phyloP scores from a whole-genome alignment of 2,888 invertebrate genomes.

The Coenonympha glycerion region DNA sequence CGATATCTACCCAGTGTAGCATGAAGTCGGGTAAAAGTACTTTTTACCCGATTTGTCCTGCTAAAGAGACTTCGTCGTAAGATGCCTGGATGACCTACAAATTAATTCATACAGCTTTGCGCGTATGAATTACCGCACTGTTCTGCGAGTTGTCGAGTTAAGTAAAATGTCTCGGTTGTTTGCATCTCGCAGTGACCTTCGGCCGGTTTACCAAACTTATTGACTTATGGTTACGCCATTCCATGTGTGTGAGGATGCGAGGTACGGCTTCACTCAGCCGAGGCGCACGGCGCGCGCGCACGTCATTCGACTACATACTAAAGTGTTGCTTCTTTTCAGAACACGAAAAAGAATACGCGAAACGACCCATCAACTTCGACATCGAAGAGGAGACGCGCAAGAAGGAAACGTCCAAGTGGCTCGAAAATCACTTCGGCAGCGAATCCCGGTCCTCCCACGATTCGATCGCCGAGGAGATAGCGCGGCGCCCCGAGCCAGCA shows the following conservation, averaged over 20 bases:
- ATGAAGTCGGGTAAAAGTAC: too few species aligned
- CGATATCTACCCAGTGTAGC: too few species aligned
- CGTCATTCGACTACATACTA: conserved; percentile 39
- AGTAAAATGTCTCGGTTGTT: conserved; percentile 59
- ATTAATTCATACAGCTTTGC: conserved; percentile 44
- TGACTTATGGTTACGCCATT: conserved; percentile 68
- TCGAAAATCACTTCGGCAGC: conserved; percentile 92
- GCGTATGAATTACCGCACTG: conserved; percentile 51
- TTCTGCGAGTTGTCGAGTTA: conserved; percentile 48
- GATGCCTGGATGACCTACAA: conserved; percentile 53
- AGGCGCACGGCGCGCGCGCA: conserved; percentile 50
- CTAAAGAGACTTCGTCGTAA: not conserved
- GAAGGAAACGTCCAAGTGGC: conserved; percentile 92
- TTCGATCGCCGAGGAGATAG: conserved; percentile 80
- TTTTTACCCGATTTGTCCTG: too few species aligned
- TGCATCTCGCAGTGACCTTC: conserved; percentile 67
- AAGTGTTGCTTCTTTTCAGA: conserved; percentile 74
- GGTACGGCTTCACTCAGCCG: conserved; percentile 45
- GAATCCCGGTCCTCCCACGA: conserved; percentile 86
- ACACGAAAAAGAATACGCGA: conserved; percentile 83
- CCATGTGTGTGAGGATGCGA: conserved; percentile 45
- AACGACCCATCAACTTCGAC: conserved; percentile 88
- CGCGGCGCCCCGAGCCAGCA: conserved; percentile 78
- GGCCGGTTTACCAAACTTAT: conserved; percentile 68
- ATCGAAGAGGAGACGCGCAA: conserved; percentile 92